Base-by-base conservation (phyloP, 1,140 invertebrate genomes). In the Dolichoris vasculosae region DNA sequence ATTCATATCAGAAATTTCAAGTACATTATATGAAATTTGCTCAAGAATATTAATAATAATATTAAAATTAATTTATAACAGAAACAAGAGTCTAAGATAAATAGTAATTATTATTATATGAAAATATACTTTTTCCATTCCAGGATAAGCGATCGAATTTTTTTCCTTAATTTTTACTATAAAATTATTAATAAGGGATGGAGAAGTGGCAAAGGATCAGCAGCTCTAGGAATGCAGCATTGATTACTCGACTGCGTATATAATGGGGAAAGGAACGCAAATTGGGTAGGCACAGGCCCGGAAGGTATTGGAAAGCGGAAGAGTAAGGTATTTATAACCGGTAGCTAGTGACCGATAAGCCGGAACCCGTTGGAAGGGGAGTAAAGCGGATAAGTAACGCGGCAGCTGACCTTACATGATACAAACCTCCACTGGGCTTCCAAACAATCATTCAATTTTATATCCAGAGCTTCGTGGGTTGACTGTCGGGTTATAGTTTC, bases 291-390 rank as follows among this genome's bases (percentile, higher is more conserved):
- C n/a, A 63, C 40, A 40, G 32, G 51, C 63, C 82, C 43, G 55
- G 67, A 40, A 82, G 55, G 67, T 43, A 46, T 30, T 30, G 26
- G 81, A 26, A 51, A 55, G 26, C n/a, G 20, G 69, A 6, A 32
- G 40, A 32, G 51, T 38, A 46, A 67, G 38, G 48, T 76, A 86
- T 86, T 86, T 82, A 86, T 78, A 82, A 86, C 69, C 64, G 73
- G 81, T 86, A 83, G 69, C 77, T 35, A 71, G 81, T 83, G 77
- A 81, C 82, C 82, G 79, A 85, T 84, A 83, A 81, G 43, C 80
- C 76, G 75, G 59, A 48, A 55, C 35, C 48, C 7, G 35, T 48
- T 71, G 23, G 30, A 38, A 40, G 43, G 67, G 69, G 51, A 75
- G 82, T 35, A 86, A 81, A 78, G 64, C 51, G 71, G 59, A 40